These are phyloP conservation scores for Trachelus tabidus DNA, from an alignment of 2,888 invertebrate species.

Conservation along the genomic window DNA sequence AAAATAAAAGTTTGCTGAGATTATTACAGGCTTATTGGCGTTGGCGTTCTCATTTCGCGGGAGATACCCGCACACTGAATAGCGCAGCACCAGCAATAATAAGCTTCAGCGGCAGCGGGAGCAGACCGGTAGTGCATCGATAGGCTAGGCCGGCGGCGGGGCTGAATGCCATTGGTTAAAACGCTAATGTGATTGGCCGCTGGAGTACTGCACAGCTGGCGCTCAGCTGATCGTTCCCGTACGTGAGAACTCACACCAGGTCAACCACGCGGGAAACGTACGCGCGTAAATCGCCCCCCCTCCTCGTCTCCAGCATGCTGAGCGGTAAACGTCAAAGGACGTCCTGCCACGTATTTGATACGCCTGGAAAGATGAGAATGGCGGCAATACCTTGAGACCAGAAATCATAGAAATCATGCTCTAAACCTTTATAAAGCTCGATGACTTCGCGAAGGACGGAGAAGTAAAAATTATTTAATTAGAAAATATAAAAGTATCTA, in stretches of 20 bases:
- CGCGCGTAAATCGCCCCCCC: conserved; percentile 54
- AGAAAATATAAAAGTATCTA: background rate
- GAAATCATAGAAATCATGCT: background rate
- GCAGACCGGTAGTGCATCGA: conserved; percentile 2
- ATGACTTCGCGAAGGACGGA: background rate
- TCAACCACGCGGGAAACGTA: conserved; percentile 57
- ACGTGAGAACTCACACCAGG: conserved; percentile 2
- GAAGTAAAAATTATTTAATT: background rate
- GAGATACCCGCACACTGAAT: background rate
- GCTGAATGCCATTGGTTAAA: conserved; percentile 2
- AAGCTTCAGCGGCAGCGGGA: background rate
- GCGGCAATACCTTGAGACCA: background rate
- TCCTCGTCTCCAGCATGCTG: conserved; percentile 30
- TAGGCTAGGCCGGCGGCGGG: conserved; percentile 15
- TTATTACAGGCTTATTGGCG: background rate
- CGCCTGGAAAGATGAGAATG: background rate
- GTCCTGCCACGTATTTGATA: conserved; percentile 30
- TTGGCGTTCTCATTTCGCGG: background rate
- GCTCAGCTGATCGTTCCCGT: conserved; percentile 59
- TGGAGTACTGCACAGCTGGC: conserved; percentile 57
- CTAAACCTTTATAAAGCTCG: background rate
- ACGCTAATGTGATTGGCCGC: conserved; percentile 46
- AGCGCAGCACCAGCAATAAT: background rate
- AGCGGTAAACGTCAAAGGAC: conserved; percentile 25
- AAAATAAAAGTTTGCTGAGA: background rate